Evolutionary conservation across 1,140 invertebrate species (phyloP), one percentile per base, ranked within the genome.

Genomic region (Euwallacea fornicatus): DNA sequence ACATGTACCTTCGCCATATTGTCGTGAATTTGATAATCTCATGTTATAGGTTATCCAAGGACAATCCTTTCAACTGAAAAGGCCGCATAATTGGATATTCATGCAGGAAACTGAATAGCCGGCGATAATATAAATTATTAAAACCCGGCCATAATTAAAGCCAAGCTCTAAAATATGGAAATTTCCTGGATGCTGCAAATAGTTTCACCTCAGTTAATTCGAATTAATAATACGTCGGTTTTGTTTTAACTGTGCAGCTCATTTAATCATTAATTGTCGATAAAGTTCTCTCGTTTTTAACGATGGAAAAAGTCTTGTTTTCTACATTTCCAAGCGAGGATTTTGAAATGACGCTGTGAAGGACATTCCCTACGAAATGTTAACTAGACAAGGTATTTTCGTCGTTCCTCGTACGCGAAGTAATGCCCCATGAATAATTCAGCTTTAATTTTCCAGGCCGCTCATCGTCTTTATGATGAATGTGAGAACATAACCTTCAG

Each of bases 41-140:
- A 33, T 33, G 4, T 33, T 33, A 33, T 33, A 4, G 21, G 4
- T 33, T 33, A 33, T 4, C 4, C 21, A 33, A 33, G 21, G 21
- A 33, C 21, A 33, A 33, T 4, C 4, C 21, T 33, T 33, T 4
- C 21, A 33, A 4, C 21, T 33, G 21, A 33, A 33, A 33, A 33
- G 21, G 21, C 21, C 21, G 21, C 21, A 33, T 33, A 33, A 33
- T 50, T 50, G 9, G 46, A 50, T 4, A 50, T 6, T 11, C 13
- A 50, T 50, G 46, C 46, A 11, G 13, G 6, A 50, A 50, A 50
- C 46, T 13, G 13, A 13, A 50, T 50, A 50, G 13, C 2, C 46
- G 46, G 46, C 46, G 13, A 50, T 50, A 50, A 50, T 50, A 50
- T 50, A 50, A 50, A 50, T 50, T 11, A 11, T 50, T 11, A 50